Evolutionary conservation across 2,113 vertebrate species (phyloP).

Genomic region (Seriola quinqueradiata): DNA sequence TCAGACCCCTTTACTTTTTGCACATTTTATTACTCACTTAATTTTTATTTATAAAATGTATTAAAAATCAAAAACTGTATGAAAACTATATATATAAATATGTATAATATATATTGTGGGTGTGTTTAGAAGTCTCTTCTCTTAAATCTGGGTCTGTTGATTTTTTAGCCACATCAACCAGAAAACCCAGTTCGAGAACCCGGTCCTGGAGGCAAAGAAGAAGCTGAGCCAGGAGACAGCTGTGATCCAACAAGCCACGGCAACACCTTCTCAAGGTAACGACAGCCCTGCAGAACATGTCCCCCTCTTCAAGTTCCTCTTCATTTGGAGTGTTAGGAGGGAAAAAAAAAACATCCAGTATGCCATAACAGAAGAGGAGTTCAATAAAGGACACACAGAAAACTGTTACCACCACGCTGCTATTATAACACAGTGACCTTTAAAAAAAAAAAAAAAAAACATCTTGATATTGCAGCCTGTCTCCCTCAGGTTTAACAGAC

Average conservation of each 20-base stretch:
- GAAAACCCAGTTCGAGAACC: constrained; percentile 99
- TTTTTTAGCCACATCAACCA: constrained; percentile 92
- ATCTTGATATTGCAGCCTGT: background rate
- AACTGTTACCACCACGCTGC: constrained; percentile 21
- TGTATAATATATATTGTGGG: no score
- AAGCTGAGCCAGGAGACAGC: constrained; percentile 89
- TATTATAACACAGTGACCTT: constrained; percentile 17
- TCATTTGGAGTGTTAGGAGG: background rate
- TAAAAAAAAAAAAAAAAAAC: background rate
- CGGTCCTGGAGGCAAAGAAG: constrained; percentile 96
- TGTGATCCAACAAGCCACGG: constrained; percentile 65
- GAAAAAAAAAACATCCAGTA: background rate
- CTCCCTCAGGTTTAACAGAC: constrained; percentile 11
- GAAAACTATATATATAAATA: no score
- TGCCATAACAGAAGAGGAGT: background rate
- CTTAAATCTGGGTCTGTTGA: constrained; percentile 33
- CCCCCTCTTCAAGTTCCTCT: background rate
- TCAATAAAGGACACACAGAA: constrained; percentile 18
- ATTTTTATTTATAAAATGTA: no score
- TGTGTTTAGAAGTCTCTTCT: constrained; percentile 9
- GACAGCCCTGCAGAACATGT: background rate
- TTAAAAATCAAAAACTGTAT: no score
- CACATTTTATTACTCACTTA: background rate
- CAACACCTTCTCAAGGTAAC: constrained; percentile 76
- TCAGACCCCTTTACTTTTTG: background rate